phyloP scores from a whole-genome alignment of 2,113 vertebrate genomes.

The Sclerurus mexicanus region DNA sequence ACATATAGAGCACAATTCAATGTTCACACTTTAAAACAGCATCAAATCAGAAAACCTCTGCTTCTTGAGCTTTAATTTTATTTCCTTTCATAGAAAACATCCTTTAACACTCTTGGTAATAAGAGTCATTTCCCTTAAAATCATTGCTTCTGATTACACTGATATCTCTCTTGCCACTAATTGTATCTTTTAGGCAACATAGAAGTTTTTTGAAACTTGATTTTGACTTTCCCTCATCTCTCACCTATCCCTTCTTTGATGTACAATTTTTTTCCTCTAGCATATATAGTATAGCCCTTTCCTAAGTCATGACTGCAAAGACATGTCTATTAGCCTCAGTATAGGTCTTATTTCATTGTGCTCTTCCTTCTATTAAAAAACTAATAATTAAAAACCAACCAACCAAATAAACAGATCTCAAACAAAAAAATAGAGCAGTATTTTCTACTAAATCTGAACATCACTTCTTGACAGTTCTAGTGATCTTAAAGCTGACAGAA shows the following conservation, averaged over 20 bases:
- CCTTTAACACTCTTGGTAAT: constrained; percentile 3
- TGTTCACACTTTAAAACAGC: background rate
- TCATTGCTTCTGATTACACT: background rate
- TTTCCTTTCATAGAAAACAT: constrained; percentile 39
- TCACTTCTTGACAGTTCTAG: background rate
- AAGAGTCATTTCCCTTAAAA: constrained; percentile 24
- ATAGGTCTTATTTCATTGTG: background rate
- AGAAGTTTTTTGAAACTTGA: background rate
- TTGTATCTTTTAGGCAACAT: background rate
- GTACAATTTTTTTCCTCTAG: background rate
- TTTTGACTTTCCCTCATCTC: background rate
- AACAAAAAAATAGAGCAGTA: background rate
- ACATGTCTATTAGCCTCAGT: background rate
- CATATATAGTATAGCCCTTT: background rate
- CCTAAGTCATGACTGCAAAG: background rate
- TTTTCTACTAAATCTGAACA: background rate
- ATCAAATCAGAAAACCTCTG: background rate
- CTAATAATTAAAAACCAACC: background rate
- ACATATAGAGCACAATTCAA: background rate
- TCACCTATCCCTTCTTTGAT: background rate
- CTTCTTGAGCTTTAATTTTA: background rate
- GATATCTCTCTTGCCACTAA: background rate
- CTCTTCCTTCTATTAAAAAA: background rate
- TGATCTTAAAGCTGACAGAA: background rate
- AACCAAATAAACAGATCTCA: accelerated